Percentiles rank a stretch among this genome's conserved stretches.
Evolutionary conservation across 2,797 vertebrate species (phyloP).

Genomic region (Chelmon rostratus): DNA sequence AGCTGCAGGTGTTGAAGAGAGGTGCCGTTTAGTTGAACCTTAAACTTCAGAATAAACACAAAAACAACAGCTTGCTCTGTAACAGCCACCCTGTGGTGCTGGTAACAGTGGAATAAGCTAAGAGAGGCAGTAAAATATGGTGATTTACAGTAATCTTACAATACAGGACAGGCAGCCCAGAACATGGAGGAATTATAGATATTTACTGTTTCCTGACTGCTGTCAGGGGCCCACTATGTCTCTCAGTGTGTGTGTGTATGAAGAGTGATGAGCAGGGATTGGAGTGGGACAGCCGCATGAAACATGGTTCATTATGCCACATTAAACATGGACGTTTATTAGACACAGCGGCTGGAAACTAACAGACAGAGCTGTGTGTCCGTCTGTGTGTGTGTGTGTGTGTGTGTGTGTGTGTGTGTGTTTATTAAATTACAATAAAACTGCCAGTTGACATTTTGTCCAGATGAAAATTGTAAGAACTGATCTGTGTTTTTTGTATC

Average conservation of each 20-base stretch:
- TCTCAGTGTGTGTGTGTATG: not conserved
- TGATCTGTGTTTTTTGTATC: conserved; percentile 19
- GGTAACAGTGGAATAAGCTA: not conserved
- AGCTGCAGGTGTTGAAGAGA: not conserved
- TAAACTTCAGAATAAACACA: not conserved
- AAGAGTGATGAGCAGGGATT: conserved; percentile 5
- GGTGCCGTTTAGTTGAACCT: not conserved
- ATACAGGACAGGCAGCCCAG: not conserved
- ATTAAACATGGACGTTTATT: conserved; percentile 4
- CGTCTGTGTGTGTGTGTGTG: conserved; percentile 3
- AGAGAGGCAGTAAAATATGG: not conserved
- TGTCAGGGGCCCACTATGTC: not conserved
- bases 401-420: conserved; percentile 30
- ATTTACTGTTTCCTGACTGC: not conserved
- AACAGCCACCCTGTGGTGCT: not conserved
- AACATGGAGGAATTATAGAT: not conserved
- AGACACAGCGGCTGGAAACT: not conserved
- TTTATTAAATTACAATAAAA: conserved; percentile 45
- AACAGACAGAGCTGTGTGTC: not conserved
- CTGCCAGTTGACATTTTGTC: conserved; percentile 27
- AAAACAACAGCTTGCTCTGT: not conserved
- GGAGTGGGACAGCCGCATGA: not conserved
- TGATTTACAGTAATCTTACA: not conserved
- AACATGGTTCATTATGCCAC: not conserved
- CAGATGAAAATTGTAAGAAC: conserved; percentile 24